These are phyloP conservation scores for Microcebus jonahi DNA, from an alignment of 2,113 vertebrate species.

Conservation along the genomic window DNA sequence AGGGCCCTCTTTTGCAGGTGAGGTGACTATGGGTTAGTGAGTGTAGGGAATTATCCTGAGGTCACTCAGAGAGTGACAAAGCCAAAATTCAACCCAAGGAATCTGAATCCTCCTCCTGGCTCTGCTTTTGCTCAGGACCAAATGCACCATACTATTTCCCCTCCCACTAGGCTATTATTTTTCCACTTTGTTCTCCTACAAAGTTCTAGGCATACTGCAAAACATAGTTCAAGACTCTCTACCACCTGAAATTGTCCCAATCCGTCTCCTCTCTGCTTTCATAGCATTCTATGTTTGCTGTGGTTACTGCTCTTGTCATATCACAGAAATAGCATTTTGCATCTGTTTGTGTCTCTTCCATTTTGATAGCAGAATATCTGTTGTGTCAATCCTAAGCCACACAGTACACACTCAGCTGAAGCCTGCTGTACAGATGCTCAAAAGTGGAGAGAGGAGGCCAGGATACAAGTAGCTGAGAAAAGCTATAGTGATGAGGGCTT, in stretches of 20 bases:
- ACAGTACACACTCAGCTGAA: background rate
- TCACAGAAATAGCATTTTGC: background rate
- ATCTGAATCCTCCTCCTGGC: background rate
- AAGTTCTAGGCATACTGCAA: background rate
- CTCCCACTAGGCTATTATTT: background rate
- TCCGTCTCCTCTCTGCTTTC: background rate
- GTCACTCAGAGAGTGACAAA: background rate
- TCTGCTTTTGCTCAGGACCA: conserved; percentile 8
- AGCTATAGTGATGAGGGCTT: too few species aligned
- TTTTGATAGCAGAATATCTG: background rate
- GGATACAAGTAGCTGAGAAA: background rate
- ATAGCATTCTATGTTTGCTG: background rate
- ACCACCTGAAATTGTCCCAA: background rate
- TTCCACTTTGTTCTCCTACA: background rate
- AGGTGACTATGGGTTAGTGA: background rate
- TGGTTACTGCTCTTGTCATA: background rate
- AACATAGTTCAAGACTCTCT: background rate
- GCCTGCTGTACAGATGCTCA: background rate
- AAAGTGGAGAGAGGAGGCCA: background rate
- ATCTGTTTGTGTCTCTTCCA: background rate
- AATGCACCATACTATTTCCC: background rate
- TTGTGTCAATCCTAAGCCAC: background rate
- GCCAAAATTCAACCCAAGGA: background rate
- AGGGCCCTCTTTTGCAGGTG: background rate
- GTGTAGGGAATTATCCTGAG: background rate